phyloP scores from a whole-genome alignment of 2,888 invertebrate genomes.

The Clunio marinus region DNA sequence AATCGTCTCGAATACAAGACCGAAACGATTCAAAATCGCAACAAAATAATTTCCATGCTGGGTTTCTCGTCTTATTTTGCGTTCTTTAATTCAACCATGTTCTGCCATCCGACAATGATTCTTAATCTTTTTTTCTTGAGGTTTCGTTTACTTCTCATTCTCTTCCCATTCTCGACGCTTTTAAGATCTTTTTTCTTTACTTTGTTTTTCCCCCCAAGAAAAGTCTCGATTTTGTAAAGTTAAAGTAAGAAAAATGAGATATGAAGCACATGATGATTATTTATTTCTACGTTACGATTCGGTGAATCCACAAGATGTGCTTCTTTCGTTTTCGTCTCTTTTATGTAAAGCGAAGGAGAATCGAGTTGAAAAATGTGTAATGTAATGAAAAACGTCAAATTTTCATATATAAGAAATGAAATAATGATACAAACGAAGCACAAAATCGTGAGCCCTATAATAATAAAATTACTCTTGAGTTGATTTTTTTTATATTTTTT shows the following conservation, averaged over 20 bases:
- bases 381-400: background rate
- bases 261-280: conserved; percentile 33
- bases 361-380: conserved; percentile 9
- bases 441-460: conserved; percentile 15
- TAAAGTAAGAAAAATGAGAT: conserved; percentile 36
- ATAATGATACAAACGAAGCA: conserved; percentile 10
- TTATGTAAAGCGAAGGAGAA: conserved; percentile 25
- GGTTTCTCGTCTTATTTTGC: background rate
- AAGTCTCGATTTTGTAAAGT: background rate
- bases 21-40: background rate
- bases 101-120: conserved; percentile 2
- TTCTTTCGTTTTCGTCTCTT: background rate
- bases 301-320: conserved; percentile 33
- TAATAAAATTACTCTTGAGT: conserved; percentile 24
- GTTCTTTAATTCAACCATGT: conserved; percentile 6
- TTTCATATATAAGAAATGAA: background rate
- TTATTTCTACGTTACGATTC: conserved; percentile 35
- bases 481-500: background rate
- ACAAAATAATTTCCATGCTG: background rate
- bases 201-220: too few species aligned
- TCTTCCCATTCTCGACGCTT: background rate
- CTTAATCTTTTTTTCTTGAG: background rate
- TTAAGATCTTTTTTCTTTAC: conserved; percentile 20
- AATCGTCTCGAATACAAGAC: background rate
- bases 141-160: conserved; percentile 2